Evolutionary conservation across 2,797 vertebrate species (phyloP), one percentile per base, ranked within the genome.

Genomic region (Myotis myotis): DNA sequence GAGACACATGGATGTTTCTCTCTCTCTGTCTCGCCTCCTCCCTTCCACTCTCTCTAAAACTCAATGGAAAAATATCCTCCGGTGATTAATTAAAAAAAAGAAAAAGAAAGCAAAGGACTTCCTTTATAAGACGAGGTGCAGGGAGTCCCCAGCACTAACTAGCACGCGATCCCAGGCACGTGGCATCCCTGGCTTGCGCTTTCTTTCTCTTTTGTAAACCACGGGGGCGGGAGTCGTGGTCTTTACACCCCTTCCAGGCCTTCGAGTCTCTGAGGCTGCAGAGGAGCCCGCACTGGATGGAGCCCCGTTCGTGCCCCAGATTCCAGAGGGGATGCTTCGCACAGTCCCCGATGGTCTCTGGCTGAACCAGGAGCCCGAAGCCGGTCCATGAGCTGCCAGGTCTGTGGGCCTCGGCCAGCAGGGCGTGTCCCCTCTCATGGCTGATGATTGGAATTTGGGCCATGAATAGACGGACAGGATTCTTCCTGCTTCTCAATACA

Each of bases 401-500:
- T 10, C 5, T 25, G 22, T 33, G 22, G 53, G 33, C 19, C 28
- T 15, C n/a, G 13, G 53, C 60, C 23, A 10, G 33, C 30, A 1
- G 9, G 36, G 51, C 3, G 20, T 6, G 49, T 2, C 74, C 12
- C 71, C 38, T 36, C 1, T 57, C 4, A 1, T 12, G 4, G 8
- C 30, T 2, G 16, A 13, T 8, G 36, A 4, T 17, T 70, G 87
- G 79, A 74, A 60, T 93, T 85, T 55, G 28, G 55, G 51, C 89
- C 28, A 19, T 44, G 89, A 93, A 41, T 7, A 36, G 70, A 71
- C 16, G 0, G 75, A 74, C 16, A n/a, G 8, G 55, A 22, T 51
- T 82, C 55, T 90, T 86, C 66, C 78, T 94, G 86, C 55, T 86
- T 95, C 70, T 93, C 57, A 93, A 44, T 81, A 76, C 64, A 87